Percentiles rank a stretch among this genome's conserved stretches.
Conservation (phyloP, 2,888 invertebrate species). For the Standfussiana lucernea region DNA sequence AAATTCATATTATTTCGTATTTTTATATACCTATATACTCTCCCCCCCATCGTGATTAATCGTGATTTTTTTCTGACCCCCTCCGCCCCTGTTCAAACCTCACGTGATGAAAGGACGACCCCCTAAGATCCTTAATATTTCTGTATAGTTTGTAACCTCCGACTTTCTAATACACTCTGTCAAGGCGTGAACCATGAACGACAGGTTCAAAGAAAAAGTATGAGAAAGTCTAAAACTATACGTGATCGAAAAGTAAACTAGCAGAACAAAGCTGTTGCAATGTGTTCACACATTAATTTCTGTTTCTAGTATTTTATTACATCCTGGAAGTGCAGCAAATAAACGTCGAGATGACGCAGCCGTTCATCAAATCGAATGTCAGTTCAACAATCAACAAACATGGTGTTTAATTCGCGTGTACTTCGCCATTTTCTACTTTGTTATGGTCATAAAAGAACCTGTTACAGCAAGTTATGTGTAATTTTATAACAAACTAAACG, state of each 20-base stretch:
- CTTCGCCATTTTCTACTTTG: slow-evolving; percentile 65
- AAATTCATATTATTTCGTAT: too few relatives aligned
- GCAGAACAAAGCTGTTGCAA: slow-evolving; percentile 26
- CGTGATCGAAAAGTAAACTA: slow-evolving; percentile 24
- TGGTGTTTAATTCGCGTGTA: slow-evolving; percentile 64
- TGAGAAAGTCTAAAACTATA: slow-evolving; percentile 54
- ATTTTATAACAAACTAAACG: slow-evolving; percentile 70
- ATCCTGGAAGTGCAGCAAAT: slow-evolving; percentile 50
- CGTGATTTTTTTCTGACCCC: too few relatives aligned
- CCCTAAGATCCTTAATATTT: not conserved
- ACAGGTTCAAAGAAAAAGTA: slow-evolving; percentile 42
- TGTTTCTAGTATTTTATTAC: slow-evolving; percentile 48
- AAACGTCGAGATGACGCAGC: slow-evolving; percentile 21
- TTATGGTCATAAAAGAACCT: slow-evolving; percentile 68
- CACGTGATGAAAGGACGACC: too few relatives aligned
- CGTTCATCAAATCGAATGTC: slow-evolving; percentile 51
- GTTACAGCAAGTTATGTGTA: slow-evolving; percentile 66
- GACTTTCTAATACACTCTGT: not conserved
- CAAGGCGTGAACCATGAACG: slow-evolving; percentile 1
- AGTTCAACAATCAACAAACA: slow-evolving; percentile 54
- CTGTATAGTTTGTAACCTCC: not conserved
- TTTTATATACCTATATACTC: too few relatives aligned
- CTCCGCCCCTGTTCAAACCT: too few relatives aligned
- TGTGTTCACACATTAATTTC: slow-evolving; percentile 60
- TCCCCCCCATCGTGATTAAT: too few relatives aligned